Percentiles rank a stretch among this genome's conserved stretches.
Conservation (phyloP, 2,888 invertebrate genomes). For the Teleiodes luculella region DNA sequence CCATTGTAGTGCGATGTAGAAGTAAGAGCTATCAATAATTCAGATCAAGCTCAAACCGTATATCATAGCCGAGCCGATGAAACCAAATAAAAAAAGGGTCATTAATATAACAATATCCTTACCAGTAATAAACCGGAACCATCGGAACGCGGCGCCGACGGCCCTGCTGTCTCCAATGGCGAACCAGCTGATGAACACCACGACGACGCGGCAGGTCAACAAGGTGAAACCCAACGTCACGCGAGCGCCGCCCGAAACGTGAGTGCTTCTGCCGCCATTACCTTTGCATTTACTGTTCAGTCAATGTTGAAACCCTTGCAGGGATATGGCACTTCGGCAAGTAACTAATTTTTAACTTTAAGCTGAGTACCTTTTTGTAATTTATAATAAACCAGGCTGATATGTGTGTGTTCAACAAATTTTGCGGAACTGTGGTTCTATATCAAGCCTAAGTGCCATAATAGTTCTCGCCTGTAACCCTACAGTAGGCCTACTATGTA, state of each 20-base stretch:
- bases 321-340: background rate
- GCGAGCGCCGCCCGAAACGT: conserved; percentile 85
- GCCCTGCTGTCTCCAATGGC: conserved; percentile 82
- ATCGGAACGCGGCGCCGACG: conserved; percentile 84
- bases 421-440: no score
- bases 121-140: conserved; percentile 88
- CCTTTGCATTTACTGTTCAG: background rate
- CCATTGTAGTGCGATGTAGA: no score
- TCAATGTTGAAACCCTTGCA: background rate
- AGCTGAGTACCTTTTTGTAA: no score
- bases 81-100: background rate
- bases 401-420: no score
- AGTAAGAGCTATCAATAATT: background rate
- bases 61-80: background rate
- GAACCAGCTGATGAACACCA: conserved; percentile 84
- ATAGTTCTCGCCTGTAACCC: background rate
- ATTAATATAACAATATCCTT: no score
- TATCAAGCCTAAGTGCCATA: background rate
- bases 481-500: no score
- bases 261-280: conserved; percentile 46
- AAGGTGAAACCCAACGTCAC: conserved; percentile 93
- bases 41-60: background rate
- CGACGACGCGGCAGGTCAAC: conserved; percentile 89
- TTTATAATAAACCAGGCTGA: no score
- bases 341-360: background rate